A percentile compares a stretch with the other conserved stretches of the same genome.
Evolutionary conservation across 2,888 invertebrate species (phyloP).

Genomic region (Zygaena filipendulae): DNA sequence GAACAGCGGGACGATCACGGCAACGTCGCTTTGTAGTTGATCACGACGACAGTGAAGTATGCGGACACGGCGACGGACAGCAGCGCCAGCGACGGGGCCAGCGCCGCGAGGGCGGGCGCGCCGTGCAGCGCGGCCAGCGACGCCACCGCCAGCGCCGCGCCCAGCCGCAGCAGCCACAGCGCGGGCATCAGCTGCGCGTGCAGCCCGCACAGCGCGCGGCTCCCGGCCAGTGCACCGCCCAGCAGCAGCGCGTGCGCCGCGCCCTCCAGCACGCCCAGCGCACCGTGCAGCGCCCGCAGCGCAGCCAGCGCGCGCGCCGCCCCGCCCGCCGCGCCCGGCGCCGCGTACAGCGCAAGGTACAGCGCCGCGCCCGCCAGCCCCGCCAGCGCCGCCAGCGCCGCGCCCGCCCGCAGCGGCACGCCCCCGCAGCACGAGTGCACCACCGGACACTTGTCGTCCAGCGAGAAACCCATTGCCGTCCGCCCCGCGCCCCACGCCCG

Average conservation of each 20-base stretch:
- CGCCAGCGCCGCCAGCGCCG: conserved; percentile 16
- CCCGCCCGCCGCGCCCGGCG: conserved; percentile 12
- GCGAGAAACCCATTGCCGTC: too few species aligned
- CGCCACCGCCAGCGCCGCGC: conserved; percentile 17
- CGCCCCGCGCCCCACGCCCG: not conserved
- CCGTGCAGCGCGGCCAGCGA: conserved; percentile 17
- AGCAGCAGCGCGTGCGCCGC: conserved; percentile 24
- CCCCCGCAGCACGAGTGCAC: conserved; percentile 22
- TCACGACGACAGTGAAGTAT: conserved; percentile 25
- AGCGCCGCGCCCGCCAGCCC: conserved; percentile 22
- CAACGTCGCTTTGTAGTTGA: conserved; percentile 28
- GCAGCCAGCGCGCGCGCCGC: conserved; percentile 24
- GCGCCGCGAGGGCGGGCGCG: conserved; percentile 18
- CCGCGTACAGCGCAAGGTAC: conserved; percentile 20
- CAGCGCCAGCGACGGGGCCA: conserved; percentile 24
- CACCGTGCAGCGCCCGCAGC: conserved; percentile 26
- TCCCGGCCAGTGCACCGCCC: conserved; percentile 15
- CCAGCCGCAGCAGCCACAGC: conserved; percentile 19
- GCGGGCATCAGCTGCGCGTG: conserved; percentile 24
- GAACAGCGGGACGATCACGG: conserved; percentile 21
- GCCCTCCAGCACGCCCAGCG: conserved; percentile 23
- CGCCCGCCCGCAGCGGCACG: conserved; percentile 22
- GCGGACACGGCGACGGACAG: conserved; percentile 12
- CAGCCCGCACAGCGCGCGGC: conserved; percentile 24
- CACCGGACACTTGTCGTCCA: conserved; percentile 25